phyloP scores from a whole-genome alignment of 2,113 vertebrate genomes.

The Chrysochloris asiatica region DNA sequence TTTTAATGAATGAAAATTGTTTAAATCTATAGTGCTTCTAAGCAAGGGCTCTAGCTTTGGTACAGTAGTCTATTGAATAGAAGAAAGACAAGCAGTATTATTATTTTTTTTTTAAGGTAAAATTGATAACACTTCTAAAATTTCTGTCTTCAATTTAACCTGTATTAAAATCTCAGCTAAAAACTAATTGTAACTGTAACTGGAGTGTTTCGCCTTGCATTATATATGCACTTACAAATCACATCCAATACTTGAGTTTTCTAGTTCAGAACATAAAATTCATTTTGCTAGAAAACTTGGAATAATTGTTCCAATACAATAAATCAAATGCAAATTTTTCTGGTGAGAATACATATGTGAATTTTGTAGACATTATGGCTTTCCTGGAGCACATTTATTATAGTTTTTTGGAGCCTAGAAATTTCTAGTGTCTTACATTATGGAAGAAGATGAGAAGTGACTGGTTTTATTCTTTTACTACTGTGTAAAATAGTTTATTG shows the following conservation, averaged over 20 bases:
- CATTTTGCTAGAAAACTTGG: constrained; percentile 44
- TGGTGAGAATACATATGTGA: constrained; percentile 1
- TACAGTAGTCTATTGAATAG: too few species aligned
- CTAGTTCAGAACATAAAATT: constrained; percentile 12
- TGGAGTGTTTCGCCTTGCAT: neutral
- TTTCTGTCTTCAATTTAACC: constrained; percentile 16
- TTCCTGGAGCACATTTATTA: constrained; percentile 22
- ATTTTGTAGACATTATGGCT: constrained; percentile 33
- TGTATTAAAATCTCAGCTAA: constrained; percentile 20
- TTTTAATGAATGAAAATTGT: neutral
- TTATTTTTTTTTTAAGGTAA: too few species aligned
- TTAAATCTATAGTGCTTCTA: neutral
- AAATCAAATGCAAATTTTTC: constrained; percentile 45
- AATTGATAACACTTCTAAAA: neutral
- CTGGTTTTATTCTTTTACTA: constrained; percentile 51
- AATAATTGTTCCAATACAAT: constrained; percentile 30
- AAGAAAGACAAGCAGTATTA: neutral
- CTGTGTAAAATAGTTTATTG: constrained; percentile 61
- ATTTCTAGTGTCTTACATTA: constrained; percentile 2
- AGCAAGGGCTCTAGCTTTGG: neutral
- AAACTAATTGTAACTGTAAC: constrained; percentile 10
- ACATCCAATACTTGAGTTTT: neutral
- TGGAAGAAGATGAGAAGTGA: neutral
- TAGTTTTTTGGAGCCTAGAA: constrained; percentile 19
- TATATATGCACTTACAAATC: neutral